A percentile compares a stretch with the other conserved stretches of the same genome.
phyloP scores from a whole-genome alignment of 2,797 vertebrate genomes.

The Acomys russatus region DNA sequence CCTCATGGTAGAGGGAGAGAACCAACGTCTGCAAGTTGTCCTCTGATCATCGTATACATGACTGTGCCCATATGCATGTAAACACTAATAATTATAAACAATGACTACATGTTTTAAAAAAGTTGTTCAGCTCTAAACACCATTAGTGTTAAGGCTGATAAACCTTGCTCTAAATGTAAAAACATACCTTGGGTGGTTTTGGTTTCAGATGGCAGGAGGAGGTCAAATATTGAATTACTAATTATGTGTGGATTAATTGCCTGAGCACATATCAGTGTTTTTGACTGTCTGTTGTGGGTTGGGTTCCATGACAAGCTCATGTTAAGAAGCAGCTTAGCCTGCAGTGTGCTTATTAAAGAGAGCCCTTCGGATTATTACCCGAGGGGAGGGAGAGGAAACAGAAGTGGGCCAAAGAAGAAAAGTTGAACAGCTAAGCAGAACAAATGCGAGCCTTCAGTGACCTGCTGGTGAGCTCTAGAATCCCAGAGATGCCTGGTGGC shows the following conservation, averaged over 20 bases:
- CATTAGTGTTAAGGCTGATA: background rate
- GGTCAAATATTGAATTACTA: background rate
- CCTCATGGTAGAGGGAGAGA: background rate
- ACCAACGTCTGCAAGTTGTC: background rate
- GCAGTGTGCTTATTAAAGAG: background rate
- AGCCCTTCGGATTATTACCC: background rate
- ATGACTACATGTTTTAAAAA: background rate
- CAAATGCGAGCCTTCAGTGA: background rate
- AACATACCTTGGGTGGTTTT: background rate
- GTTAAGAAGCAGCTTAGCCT: constrained; percentile 7
- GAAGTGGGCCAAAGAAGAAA: background rate
- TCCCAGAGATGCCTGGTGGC: background rate
- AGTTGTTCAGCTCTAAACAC: background rate
- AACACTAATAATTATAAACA: no score
- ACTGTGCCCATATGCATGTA: background rate
- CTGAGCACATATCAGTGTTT: background rate
- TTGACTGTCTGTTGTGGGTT: background rate
- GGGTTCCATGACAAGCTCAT: background rate
- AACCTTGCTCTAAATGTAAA: background rate
- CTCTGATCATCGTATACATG: background rate
- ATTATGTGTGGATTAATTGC: background rate
- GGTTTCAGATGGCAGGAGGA: background rate
- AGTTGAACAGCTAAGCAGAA: background rate
- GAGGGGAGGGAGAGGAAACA: background rate
- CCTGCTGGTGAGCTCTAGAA: background rate